These are phyloP conservation scores for Balanococcus diminutus DNA, from an alignment of 2,888 invertebrate genomes.

Conservation along the genomic window DNA sequence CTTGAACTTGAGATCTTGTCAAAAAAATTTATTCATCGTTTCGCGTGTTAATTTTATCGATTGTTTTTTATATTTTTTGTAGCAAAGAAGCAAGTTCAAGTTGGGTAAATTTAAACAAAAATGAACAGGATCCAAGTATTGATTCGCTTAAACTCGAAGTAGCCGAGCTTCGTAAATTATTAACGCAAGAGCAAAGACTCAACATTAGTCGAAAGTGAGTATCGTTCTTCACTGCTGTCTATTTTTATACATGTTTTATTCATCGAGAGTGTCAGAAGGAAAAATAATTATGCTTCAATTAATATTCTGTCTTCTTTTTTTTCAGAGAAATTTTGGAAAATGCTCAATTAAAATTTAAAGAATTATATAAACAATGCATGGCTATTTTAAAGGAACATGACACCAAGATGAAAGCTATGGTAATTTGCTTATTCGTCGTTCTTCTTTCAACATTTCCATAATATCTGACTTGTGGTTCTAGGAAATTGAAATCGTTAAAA, in stretches of 20 bases:
- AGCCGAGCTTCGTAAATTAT: conserved; percentile 36
- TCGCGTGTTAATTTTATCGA: neutral
- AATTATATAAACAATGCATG: conserved; percentile 38
- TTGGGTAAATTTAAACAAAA: conserved; percentile 44
- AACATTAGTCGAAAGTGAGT: conserved; percentile 38
- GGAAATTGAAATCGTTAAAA: conserved; percentile 48
- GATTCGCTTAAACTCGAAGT: conserved; percentile 41
- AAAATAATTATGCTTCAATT: neutral
- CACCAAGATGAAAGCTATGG: conserved; percentile 49
- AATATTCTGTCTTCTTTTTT: neutral
- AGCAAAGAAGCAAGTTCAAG: neutral
- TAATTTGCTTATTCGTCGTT: no score
- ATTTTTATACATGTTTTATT: neutral
- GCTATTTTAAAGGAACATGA: conserved; percentile 47
- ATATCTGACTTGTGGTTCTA: neutral
- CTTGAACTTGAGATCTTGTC: neutral
- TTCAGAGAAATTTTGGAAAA: conserved; percentile 33
- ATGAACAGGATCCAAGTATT: conserved; percentile 8
- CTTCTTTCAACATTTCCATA: neutral
- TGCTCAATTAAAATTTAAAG: conserved; percentile 43
- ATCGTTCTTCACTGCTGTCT: neutral
- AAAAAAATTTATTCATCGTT: neutral
- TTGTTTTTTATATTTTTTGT: no score
- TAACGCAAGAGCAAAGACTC: conserved; percentile 29
- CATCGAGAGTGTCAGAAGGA: neutral